These are phyloP conservation scores for Dendrocopos noguchii DNA, from an alignment of 2,113 vertebrate species.

Conservation along the genomic window DNA sequence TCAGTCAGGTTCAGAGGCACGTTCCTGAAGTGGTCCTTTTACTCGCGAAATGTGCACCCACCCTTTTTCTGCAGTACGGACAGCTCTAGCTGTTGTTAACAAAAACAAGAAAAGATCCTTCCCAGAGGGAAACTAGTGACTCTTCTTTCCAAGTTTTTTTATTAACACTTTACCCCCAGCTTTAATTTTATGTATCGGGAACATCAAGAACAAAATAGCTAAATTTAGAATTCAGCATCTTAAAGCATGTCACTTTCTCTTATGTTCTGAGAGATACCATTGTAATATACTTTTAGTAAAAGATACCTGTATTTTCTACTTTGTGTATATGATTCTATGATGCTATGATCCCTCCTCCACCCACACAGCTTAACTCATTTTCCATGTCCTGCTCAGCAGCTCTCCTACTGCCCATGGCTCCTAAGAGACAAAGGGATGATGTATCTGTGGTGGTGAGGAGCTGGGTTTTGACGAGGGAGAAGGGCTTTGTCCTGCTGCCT, in stretches of 20 bases:
- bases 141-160: too few species aligned
- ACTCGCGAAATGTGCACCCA: too few species aligned
- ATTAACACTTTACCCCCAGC: too few species aligned
- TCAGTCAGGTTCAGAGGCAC: too few species aligned
- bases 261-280: background rate
- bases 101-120: too few species aligned
- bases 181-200: too few species aligned
- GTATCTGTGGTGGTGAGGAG: fast-evolving
- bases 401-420: background rate
- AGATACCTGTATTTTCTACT: background rate
- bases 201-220: background rate
- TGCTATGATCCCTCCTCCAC: background rate
- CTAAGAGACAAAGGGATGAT: background rate
- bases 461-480: background rate
- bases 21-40: too few species aligned
- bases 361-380: background rate
- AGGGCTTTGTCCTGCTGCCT: background rate
- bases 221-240: background rate
- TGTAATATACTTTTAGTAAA: background rate
- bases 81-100: too few species aligned
- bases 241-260: background rate
- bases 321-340: background rate
- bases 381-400: background rate
- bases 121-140: too few species aligned
- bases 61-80: too few species aligned